Conservation (phyloP, 2,888 invertebrate genomes). For the Tricholauxania praeusta region DNA sequence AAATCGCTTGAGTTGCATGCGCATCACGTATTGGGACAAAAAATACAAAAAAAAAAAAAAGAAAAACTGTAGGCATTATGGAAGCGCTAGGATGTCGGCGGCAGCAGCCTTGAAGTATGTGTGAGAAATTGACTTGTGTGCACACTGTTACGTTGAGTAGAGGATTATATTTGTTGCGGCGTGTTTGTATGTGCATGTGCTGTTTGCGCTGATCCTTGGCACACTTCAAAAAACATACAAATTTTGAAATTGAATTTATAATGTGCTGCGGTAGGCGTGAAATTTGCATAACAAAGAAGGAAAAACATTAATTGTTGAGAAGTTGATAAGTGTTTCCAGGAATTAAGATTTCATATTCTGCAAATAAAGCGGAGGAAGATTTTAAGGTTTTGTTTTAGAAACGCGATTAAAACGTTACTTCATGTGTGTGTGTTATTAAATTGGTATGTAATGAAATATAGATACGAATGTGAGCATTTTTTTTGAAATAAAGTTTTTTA, state of each 20-base stretch:
- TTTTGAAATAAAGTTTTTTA: too few relatives aligned
- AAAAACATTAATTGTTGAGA: too few relatives aligned
- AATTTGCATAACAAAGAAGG: too few relatives aligned
- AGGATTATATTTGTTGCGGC: neutral
- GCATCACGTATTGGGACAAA: constrained; percentile 55
- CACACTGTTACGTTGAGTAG: neutral
- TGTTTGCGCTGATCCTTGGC: constrained; percentile 16
- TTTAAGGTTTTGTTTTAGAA: too few relatives aligned
- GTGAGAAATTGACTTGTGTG: constrained; percentile 21
- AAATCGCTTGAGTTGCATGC: constrained; percentile 64
- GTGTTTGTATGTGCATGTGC: constrained; percentile 1
- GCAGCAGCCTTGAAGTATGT: constrained; percentile 22
- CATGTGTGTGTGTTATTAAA: too few relatives aligned
- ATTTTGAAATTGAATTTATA: constrained; percentile 26
- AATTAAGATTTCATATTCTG: too few relatives aligned
- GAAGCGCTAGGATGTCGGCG: constrained; percentile 3
- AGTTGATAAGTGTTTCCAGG: too few relatives aligned
- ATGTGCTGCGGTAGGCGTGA: neutral
- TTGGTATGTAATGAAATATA: too few relatives aligned
- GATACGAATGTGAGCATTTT: too few relatives aligned
- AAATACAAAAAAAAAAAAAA: neutral
- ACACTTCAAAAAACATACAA: constrained; percentile 17
- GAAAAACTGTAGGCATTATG: neutral
- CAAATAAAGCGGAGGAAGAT: too few relatives aligned
- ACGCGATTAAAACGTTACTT: too few relatives aligned